Evolutionary conservation across 23 tunicate genomes (phyloP).

Genomic region (Halocynthia roretzi): DNA sequence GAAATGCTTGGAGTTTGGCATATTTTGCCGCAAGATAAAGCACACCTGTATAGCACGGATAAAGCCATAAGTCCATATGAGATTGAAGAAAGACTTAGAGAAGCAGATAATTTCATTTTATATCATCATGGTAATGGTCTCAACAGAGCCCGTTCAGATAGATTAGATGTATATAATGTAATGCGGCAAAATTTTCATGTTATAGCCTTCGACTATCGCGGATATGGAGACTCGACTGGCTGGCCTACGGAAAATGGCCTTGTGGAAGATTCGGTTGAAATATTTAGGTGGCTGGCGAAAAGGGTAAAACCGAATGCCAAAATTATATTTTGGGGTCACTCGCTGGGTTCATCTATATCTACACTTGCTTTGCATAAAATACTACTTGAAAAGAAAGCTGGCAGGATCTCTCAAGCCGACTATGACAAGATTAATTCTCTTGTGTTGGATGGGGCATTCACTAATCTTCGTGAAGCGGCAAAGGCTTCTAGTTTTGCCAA

Average conservation of each 20-base stretch:
- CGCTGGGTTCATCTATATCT: slow-evolving; percentile 61
- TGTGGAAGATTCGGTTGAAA: slow-evolving; percentile 33
- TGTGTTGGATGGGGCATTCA: slow-evolving; percentile 69
- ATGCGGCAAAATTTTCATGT: slow-evolving; percentile 47
- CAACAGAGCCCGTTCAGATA: slow-evolving; percentile 50
- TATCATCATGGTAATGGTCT: slow-evolving; percentile 84
- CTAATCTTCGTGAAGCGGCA: slow-evolving; percentile 35
- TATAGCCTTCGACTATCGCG: slow-evolving; percentile 81
- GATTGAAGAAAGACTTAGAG: background rate
- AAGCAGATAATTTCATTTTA: slow-evolving; percentile 48
- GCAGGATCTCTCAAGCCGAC: background rate
- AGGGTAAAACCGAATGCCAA: slow-evolving; percentile 22
- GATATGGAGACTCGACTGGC: slow-evolving; percentile 88
- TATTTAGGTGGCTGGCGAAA: slow-evolving; percentile 40
- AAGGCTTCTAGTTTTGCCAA: slow-evolving; percentile 45
- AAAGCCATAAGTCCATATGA: background rate
- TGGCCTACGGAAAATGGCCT: slow-evolving; percentile 54
- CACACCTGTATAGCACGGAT: slow-evolving; percentile 1
- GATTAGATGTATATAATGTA: slow-evolving; percentile 25
- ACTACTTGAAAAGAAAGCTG: background rate
- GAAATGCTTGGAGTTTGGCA: slow-evolving; percentile 75
- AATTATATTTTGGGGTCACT: slow-evolving; percentile 79
- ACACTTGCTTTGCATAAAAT: slow-evolving; percentile 34
- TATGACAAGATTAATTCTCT: slow-evolving; percentile 30
- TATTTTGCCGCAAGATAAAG: slow-evolving; percentile 31